These are phyloP conservation scores for Ephialtes manifestator DNA, from an alignment of 2,888 invertebrate genomes.

Conservation along the genomic window DNA sequence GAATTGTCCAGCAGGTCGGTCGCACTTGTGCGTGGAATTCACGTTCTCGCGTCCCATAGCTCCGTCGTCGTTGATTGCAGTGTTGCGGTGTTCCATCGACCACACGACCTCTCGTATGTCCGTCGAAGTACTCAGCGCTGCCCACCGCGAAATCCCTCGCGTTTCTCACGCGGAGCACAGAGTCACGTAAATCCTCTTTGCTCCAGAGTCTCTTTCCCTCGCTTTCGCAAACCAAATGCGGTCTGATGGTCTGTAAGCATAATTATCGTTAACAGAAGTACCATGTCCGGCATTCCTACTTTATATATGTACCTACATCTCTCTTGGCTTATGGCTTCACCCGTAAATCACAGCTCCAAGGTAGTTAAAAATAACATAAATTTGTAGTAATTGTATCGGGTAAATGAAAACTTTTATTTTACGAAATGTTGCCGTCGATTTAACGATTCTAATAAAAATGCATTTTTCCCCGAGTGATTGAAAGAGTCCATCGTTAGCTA, in stretches of 20 bases:
- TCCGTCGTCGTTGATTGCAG: conserved; percentile 9
- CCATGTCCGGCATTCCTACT: neutral
- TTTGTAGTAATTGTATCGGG: neutral
- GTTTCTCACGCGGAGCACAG: neutral
- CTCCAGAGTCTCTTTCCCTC: neutral
- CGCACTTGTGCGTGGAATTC: neutral
- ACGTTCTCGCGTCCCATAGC: neutral
- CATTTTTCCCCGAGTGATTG: no score
- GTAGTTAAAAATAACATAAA: neutral
- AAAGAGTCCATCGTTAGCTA: neutral
- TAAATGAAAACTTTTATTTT: neutral
- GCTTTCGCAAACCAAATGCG: conserved; percentile 30
- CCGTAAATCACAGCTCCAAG: neutral
- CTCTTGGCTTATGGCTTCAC: neutral
- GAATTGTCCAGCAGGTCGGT: conserved; percentile 3
- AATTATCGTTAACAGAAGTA: conserved; percentile 37
- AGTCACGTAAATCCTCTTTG: conserved; percentile 54
- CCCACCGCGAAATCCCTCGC: neutral
- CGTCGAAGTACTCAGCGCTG: conserved; percentile 20
- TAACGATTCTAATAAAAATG: neutral
- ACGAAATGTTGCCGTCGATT: neutral
- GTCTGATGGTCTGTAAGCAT: conserved; percentile 13
- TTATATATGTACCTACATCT: neutral
- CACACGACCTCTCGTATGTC: conserved; percentile 15
- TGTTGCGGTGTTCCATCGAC: conserved; percentile 1